These are phyloP conservation scores for Periplaneta americana DNA, from an alignment of 1,140 invertebrate genomes.

Conservation along the genomic window DNA sequence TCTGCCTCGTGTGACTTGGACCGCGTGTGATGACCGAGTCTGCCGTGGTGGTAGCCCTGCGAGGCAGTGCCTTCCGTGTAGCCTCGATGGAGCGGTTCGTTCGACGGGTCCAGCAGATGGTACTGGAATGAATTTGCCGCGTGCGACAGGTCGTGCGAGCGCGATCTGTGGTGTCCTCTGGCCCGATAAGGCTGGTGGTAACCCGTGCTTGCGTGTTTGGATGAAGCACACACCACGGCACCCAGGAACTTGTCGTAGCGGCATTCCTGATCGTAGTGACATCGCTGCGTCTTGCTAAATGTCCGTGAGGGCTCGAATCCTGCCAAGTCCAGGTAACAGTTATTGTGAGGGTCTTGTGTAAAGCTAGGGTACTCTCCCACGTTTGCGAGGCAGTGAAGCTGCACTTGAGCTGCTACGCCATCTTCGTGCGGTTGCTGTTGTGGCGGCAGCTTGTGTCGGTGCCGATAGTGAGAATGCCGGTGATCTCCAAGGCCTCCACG, in stretches of 20 bases:
- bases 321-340: slow-evolving; percentile 39
- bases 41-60: background rate
- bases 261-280: slow-evolving; percentile 27
- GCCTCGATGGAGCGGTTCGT: background rate
- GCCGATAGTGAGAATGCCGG: background rate
- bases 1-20: slow-evolving; percentile 27
- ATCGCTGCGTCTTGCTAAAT: background rate
- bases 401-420: background rate
- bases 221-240: slow-evolving; percentile 45
- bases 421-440: slow-evolving; percentile 3
- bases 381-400: background rate
- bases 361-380: background rate
- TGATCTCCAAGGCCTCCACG: background rate
- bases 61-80: background rate
- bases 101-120: slow-evolving; percentile 36
- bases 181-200: slow-evolving; percentile 33
- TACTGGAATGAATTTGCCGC: slow-evolving; percentile 33
- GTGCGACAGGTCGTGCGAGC: slow-evolving; percentile 43
- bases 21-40: slow-evolving; percentile 11
- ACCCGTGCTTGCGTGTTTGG: slow-evolving; percentile 33
- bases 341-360: slow-evolving; percentile 22
- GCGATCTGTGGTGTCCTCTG: slow-evolving; percentile 35
- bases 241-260: slow-evolving; percentile 42
- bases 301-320: slow-evolving; percentile 32
- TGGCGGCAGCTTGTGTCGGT: background rate